Conservation (phyloP, 37 sponge, comb jelly and placozoan species). For the Halisarca cf. caerulea region DNA sequence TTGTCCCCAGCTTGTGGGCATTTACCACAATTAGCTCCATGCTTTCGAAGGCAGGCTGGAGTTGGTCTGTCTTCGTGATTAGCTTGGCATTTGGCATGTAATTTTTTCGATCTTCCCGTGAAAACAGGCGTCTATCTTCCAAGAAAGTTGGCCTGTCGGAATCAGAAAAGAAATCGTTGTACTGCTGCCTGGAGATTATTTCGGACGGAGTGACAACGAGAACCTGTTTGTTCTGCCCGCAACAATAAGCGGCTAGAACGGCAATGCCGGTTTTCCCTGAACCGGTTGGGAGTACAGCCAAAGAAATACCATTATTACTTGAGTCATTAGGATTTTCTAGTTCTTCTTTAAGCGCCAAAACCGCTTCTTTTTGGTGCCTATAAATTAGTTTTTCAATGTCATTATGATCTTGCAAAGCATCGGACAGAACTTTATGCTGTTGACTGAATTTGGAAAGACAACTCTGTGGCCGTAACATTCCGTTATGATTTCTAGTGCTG, state of each 20-base stretch:
- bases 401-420: no score
- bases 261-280: slow-evolving; percentile 34
- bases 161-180: background rate
- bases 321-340: background rate
- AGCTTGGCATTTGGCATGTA: background rate
- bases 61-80: background rate
- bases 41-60: background rate
- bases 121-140: background rate
- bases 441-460: no score
- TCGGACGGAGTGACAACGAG: slow-evolving; percentile 37
- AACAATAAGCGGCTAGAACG: slow-evolving; percentile 21
- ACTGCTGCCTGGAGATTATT: slow-evolving; percentile 24
- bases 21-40: background rate
- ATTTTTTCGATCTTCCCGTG: background rate
- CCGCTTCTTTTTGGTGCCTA: background rate
- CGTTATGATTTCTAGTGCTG: no score
- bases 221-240: background rate
- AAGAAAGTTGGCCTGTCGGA: background rate
- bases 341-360: background rate
- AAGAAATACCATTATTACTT: background rate
- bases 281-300: slow-evolving; percentile 39
- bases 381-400: background rate
- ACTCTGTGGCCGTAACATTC: no score
- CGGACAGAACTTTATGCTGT: no score
- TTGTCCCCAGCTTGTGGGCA: slow-evolving; percentile 2